Percentiles rank a stretch among this genome's conserved stretches.
Conservation (phyloP, 1,140 invertebrate species). For the Brachionus plicatilis region DNA sequence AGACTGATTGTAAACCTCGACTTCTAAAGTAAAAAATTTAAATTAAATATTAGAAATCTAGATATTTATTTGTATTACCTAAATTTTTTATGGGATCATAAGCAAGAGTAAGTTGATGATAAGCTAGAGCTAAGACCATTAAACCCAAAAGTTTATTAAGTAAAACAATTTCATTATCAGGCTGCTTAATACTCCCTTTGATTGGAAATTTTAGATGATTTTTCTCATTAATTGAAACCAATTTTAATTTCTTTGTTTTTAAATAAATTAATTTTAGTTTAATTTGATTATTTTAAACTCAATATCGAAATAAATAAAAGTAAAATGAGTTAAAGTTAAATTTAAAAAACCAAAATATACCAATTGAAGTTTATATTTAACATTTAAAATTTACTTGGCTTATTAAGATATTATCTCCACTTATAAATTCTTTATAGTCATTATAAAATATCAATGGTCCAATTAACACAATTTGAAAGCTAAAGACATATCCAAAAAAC, state of each 20-base stretch:
- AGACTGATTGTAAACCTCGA: neutral
- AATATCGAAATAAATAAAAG: neutral
- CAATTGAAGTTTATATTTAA: neutral
- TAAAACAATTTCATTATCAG: neutral
- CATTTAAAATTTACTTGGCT: neutral
- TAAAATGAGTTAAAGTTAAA: neutral
- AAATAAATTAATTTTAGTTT: too few relatives aligned
- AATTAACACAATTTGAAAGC: constrained; percentile 38
- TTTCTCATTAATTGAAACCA: neutral
- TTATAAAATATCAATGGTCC: constrained; percentile 41
- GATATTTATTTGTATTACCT: neutral
- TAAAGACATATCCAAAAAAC: neutral
- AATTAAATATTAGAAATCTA: neutral
- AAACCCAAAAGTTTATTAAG: neutral
- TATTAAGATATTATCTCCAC: constrained; percentile 16
- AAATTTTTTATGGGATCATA: neutral
- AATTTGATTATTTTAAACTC: too few relatives aligned
- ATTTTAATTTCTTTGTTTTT: too few relatives aligned
- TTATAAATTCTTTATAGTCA: constrained; percentile 40
- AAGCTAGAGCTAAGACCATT: neutral
- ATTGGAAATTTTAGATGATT: neutral
- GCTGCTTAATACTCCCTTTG: neutral
- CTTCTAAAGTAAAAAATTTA: neutral
- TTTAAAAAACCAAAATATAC: neutral
- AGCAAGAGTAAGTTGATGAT: neutral